Evolutionary conservation across 2,888 invertebrate genomes (phyloP).

Genomic region (Steinernema hermaphroditum): DNA sequence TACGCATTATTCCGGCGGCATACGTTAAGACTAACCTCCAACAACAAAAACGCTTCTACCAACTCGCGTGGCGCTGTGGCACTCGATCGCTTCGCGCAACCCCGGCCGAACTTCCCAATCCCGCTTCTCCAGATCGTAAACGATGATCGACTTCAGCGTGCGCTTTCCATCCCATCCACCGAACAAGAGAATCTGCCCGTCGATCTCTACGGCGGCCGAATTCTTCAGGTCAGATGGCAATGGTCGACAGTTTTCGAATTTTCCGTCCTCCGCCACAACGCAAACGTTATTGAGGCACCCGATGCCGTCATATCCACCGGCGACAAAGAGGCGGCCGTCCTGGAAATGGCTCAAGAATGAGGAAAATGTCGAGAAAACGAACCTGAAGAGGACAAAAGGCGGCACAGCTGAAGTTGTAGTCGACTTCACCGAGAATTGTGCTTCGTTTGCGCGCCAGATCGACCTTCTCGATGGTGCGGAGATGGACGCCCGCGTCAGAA

Average conservation of each 20-base stretch:
- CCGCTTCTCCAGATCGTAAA: conserved; percentile 26
- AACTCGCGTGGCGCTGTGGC: conserved; percentile 40
- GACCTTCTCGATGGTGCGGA: conserved; percentile 2
- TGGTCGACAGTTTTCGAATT: conserved; percentile 24
- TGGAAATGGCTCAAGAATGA: conserved; percentile 23
- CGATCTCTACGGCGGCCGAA: conserved; percentile 36
- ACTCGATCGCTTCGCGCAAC: conserved; percentile 41
- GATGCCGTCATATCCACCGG: conserved; percentile 40
- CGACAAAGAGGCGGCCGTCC: conserved; percentile 33
- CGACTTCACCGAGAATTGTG: conserved; percentile 3
- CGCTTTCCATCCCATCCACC: conserved; percentile 62
- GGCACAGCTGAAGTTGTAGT: conserved; percentile 32
- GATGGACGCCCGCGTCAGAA: conserved; percentile 31
- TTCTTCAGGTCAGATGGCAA: conserved; percentile 46
- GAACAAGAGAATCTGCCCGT: conserved; percentile 45
- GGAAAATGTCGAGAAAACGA: background rate
- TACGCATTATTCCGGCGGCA: conserved; percentile 6
- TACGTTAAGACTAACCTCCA: conserved; percentile 37
- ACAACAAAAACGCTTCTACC: conserved; percentile 35
- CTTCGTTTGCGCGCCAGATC: background rate
- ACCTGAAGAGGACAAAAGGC: conserved; percentile 33
- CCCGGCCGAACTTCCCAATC: conserved; percentile 28
- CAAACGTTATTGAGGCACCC: conserved; percentile 27
- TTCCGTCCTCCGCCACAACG: background rate
- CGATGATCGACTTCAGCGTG: conserved; percentile 48